These are phyloP conservation scores for Linepithema humile DNA, from an alignment of 1,140 invertebrate genomes.

Conservation along the genomic window DNA sequence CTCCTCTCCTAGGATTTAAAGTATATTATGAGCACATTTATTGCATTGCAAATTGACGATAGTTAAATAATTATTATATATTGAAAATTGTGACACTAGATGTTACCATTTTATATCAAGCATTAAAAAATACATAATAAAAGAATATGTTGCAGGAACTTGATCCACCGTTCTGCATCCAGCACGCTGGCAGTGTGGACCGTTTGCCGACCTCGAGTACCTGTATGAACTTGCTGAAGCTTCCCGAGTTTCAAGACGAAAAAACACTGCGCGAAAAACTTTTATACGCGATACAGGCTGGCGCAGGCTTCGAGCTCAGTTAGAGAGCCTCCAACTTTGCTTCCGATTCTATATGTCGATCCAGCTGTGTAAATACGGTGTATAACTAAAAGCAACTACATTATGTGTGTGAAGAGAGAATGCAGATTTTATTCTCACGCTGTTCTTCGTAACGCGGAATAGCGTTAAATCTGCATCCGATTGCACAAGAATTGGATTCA, in stretches of 20 bases:
- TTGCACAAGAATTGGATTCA: too few species aligned
- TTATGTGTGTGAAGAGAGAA: too few species aligned
- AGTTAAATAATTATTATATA: not conserved
- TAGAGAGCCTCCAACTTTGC: slow-evolving; percentile 83
- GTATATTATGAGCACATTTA: slow-evolving; percentile 81
- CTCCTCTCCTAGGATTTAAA: slow-evolving; percentile 99
- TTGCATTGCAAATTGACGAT: not conserved
- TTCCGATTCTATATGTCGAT: not conserved
- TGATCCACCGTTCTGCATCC: slow-evolving; percentile 97
- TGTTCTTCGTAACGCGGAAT: too few species aligned
- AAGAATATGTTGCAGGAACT: slow-evolving; percentile 92
- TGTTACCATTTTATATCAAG: too few species aligned
- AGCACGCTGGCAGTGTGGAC: slow-evolving; percentile 94
- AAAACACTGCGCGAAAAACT: slow-evolving; percentile 93
- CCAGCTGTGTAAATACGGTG: slow-evolving; percentile 33
- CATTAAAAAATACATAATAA: too few species aligned
- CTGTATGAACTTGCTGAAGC: slow-evolving; percentile 98
- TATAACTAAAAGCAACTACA: too few species aligned
- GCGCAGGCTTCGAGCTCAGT: slow-evolving; percentile 98
- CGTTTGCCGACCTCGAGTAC: slow-evolving; percentile 97
- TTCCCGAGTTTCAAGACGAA: slow-evolving; percentile 95
- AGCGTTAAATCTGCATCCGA: too few species aligned
- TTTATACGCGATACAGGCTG: slow-evolving; percentile 96
- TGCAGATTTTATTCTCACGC: too few species aligned
- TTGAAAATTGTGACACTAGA: too few species aligned